Evolutionary conservation across 2,113 vertebrate genomes (phyloP), one percentile per base, ranked within the genome.

Genomic region (Elaphurus davidianus): DNA sequence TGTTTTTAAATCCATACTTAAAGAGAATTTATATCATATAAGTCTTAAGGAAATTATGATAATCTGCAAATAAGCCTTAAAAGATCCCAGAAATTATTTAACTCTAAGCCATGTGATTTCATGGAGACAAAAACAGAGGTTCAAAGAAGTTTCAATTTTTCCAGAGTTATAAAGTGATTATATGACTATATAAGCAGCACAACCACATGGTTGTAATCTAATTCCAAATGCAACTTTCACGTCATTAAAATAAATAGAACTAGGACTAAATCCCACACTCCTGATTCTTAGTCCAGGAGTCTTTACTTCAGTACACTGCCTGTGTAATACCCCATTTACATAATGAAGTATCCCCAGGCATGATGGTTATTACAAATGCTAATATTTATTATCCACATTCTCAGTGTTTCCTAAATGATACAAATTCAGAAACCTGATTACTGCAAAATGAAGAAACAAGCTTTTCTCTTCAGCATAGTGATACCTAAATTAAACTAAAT

Each of bases 321-420:
- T 92, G 36, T 79, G 76, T 90, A 47, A 64, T 47, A 76, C 43
- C 64, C 33, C 4, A 76, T 55, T 28, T 96, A 45, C 62, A 84
- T 57, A 93, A 79, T 40, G 64, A 64, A 78, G 81, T 36, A 85
- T 90, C 64, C 64, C 14, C 25, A 43, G 25, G 47, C 27, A 19
- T 93, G 36, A 93, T 21, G 30, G 47, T 64, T 90, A 96, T 79
- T 90, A 79, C 13, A 92, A 79, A 90, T 93, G 64, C 13, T 27
- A 28, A 57, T 90, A 90, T 67, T 90, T 84, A 88, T 92, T 83
- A 88, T 54, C 25, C 85, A 89, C 90, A 83, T 83, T 93, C 90
- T 93, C 60, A 36, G 21, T 43, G 28, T 96, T 89, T 93, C 76
- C 27, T 74, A 74, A 93, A 57, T 13, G 15, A 54, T 43, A 92